Evolutionary conservation across 2,888 invertebrate species (phyloP).

Genomic region (Zonitis immaculata): DNA sequence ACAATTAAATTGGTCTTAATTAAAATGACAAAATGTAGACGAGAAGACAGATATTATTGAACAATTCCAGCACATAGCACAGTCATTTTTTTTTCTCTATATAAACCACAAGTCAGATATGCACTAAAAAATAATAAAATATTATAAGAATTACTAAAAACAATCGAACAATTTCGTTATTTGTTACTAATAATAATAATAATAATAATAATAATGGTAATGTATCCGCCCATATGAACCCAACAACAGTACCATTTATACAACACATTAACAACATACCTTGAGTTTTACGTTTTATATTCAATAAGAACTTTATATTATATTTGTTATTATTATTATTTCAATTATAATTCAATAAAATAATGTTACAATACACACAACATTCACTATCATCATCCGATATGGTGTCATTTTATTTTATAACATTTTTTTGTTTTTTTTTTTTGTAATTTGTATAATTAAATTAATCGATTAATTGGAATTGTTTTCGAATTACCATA

Average conservation of each 20-base stretch:
- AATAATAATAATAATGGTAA: not conserved
- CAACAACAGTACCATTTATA: not conserved
- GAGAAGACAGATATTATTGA: no score
- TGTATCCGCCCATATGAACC: not conserved
- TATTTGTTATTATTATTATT: no score
- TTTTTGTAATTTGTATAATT: not conserved
- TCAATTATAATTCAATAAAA: not conserved
- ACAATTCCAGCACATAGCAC: no score
- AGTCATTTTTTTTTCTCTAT: no score
- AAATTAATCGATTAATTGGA: no score
- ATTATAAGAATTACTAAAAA: not conserved
- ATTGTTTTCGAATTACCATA: not conserved
- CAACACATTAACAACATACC: slow-evolving; percentile 6
- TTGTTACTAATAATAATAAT: not conserved
- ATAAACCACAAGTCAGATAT: no score
- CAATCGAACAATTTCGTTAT: not conserved
- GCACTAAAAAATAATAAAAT: no score
- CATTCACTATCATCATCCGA: not conserved
- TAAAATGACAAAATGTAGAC: slow-evolving; percentile 24
- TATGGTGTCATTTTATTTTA: not conserved
- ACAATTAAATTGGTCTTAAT: slow-evolving; percentile 26
- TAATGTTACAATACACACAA: not conserved
- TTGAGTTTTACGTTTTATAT: slow-evolving; percentile 28
- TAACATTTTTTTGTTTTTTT: not conserved
- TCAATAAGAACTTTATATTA: not conserved